phyloP scores from a whole-genome alignment of 1,140 invertebrate genomes.

The Hylyphantes graminicola region DNA sequence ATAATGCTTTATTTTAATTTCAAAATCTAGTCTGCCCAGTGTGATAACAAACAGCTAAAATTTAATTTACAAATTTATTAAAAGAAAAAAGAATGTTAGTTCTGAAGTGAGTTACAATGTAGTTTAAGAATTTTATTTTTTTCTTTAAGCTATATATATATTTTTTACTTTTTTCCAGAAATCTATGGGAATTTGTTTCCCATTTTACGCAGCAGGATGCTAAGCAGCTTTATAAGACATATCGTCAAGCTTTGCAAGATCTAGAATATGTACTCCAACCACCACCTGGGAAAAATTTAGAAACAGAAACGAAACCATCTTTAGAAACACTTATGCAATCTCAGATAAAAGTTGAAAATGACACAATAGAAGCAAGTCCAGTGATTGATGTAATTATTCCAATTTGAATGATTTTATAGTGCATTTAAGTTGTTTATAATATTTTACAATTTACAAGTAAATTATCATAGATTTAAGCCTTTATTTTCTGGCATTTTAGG shows the following conservation, averaged over 20 bases:
- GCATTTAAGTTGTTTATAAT: not conserved
- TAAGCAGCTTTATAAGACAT: conserved; percentile 91
- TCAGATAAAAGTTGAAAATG: conserved; percentile 44
- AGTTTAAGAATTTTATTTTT: not conserved
- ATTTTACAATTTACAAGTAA: too few species aligned
- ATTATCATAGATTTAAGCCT: not conserved
- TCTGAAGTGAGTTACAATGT: not conserved
- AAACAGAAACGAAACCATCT: too few species aligned
- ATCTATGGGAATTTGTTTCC: conserved; percentile 98
- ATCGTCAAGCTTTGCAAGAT: conserved; percentile 88
- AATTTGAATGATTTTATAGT: not conserved
- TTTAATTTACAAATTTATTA: not conserved
- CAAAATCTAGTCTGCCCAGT: too few species aligned
- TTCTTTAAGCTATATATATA: not conserved
- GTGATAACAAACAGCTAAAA: not conserved
- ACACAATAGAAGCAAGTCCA: conserved; percentile 53
- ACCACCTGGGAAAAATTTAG: not conserved
- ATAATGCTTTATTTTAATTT: too few species aligned
- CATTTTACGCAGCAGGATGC: conserved; percentile 97
- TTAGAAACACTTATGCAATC: not conserved
- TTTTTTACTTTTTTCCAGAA: conserved; percentile 71
- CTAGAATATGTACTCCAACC: conserved; percentile 17
- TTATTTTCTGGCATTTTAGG: too few species aligned
- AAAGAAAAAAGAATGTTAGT: not conserved
- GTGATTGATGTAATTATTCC: conserved; percentile 42